phyloP scores from a whole-genome alignment of 2,797 vertebrate genomes.

The Phylloscopus collybita region DNA sequence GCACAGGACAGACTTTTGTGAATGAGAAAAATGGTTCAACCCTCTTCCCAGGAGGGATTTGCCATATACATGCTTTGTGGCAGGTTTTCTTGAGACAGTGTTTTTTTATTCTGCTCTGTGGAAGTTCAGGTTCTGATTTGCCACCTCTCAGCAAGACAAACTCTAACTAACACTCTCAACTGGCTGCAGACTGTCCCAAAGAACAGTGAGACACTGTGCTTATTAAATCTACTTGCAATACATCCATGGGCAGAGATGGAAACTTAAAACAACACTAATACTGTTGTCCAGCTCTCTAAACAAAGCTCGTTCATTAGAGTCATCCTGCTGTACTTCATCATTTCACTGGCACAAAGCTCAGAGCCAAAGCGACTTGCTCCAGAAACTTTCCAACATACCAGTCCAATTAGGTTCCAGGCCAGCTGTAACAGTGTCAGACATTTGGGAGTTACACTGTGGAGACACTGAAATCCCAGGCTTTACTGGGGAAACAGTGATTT shows the following conservation, averaged over 20 bases:
- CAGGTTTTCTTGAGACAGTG: not conserved
- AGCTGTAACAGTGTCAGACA: constrained; percentile 48
- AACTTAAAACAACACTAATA: constrained; percentile 32
- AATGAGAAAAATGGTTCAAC: not conserved
- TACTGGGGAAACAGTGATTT: constrained; percentile 2
- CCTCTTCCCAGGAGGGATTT: not conserved
- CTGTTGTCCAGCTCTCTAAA: constrained; percentile 25
- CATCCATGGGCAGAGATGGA: constrained; percentile 5
- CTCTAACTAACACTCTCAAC: not conserved
- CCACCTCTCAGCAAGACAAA: not conserved
- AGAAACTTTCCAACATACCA: constrained; percentile 58
- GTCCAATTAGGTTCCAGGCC: constrained; percentile 62
- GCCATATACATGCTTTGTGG: not conserved
- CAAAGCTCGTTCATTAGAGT: constrained; percentile 50
- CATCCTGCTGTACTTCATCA: constrained; percentile 38
- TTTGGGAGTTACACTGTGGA: not conserved
- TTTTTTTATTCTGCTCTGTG: not conserved
- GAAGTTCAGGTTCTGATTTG: not conserved
- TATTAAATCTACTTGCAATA: constrained; percentile 19
- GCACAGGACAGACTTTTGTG: not conserved
- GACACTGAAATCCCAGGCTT: constrained; percentile 34
- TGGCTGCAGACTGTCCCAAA: not conserved
- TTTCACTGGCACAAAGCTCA: constrained; percentile 38
- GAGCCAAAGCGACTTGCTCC: constrained; percentile 36
- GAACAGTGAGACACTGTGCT: not conserved